Evolutionary conservation across 2,888 invertebrate species (phyloP).

Genomic region (Spodoptera picta): DNA sequence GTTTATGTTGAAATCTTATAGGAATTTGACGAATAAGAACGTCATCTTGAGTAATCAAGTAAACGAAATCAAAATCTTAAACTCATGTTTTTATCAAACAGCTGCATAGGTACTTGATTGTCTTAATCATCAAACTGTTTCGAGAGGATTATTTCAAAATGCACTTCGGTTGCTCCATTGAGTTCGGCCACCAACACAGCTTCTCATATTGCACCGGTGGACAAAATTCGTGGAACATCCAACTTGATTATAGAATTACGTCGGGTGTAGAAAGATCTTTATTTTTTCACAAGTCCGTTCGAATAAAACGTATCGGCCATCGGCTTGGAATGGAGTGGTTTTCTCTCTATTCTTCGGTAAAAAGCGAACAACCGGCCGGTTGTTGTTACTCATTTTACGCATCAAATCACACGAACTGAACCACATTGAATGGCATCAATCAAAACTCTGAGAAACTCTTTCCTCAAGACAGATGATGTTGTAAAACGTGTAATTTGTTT

Average conservation of each 20-base stretch:
- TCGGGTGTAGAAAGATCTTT: slow-evolving; percentile 71
- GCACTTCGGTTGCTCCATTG: slow-evolving; percentile 61
- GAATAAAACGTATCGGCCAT: slow-evolving; percentile 45
- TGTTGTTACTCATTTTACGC: slow-evolving; percentile 72
- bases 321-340: slow-evolving; percentile 42
- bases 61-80: not conserved
- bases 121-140: slow-evolving; percentile 22
- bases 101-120: slow-evolving; percentile 20
- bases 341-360: slow-evolving; percentile 48
- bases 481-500: slow-evolving; percentile 46
- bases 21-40: too few relatives aligned
- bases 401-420: slow-evolving; percentile 66
- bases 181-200: slow-evolving; percentile 77
- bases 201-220: slow-evolving; percentile 75
- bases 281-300: slow-evolving; percentile 58
- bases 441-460: slow-evolving; percentile 50
- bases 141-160: slow-evolving; percentile 55
- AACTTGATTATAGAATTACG: slow-evolving; percentile 77
- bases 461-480: slow-evolving; percentile 39
- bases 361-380: slow-evolving; percentile 55
- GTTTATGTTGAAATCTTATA: too few relatives aligned
- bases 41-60: not conserved
- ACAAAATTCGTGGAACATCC: slow-evolving; percentile 78
- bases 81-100: not conserved
- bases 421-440: slow-evolving; percentile 59